Conservation (phyloP, 2,113 vertebrate species). For the Malurus cyaneus region DNA sequence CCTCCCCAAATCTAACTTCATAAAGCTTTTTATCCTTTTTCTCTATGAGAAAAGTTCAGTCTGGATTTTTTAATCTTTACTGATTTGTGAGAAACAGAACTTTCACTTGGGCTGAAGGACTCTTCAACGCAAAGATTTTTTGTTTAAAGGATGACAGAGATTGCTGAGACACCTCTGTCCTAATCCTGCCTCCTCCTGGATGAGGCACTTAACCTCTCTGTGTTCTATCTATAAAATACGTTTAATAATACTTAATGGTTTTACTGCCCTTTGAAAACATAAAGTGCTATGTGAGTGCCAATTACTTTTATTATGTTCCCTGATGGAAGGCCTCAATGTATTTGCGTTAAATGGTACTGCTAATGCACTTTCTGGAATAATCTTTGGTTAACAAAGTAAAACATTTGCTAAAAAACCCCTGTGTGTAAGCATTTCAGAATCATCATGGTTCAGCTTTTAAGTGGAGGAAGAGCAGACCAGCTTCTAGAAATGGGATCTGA, state of each 20-base stretch:
- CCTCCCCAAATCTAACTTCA: rapidly evolving
- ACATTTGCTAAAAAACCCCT: background rate
- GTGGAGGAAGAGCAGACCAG: background rate
- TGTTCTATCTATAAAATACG: conserved; percentile 42
- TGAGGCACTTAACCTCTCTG: conserved; percentile 24
- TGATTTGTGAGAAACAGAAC: background rate
- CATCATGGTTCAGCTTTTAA: background rate
- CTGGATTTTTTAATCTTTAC: background rate
- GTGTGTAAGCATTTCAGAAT: background rate
- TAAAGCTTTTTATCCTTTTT: background rate
- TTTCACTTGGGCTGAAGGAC: background rate
- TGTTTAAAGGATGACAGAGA: background rate
- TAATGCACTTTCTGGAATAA: conserved; percentile 59
- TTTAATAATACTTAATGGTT: conserved; percentile 64
- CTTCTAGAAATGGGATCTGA: background rate
- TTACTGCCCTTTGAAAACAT: conserved; percentile 38
- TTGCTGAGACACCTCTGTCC: background rate
- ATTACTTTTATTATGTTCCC: conserved; percentile 57
- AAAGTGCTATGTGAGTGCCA: conserved; percentile 40
- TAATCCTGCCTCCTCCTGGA: conserved; percentile 24
- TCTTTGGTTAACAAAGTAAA: conserved; percentile 28
- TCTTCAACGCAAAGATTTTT: background rate
- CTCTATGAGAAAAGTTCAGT: background rate
- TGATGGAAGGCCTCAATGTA: background rate
- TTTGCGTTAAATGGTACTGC: conserved; percentile 38